phyloP scores from a whole-genome alignment of 2,888 invertebrate genomes.

The Pardosa pseudoannulata region DNA sequence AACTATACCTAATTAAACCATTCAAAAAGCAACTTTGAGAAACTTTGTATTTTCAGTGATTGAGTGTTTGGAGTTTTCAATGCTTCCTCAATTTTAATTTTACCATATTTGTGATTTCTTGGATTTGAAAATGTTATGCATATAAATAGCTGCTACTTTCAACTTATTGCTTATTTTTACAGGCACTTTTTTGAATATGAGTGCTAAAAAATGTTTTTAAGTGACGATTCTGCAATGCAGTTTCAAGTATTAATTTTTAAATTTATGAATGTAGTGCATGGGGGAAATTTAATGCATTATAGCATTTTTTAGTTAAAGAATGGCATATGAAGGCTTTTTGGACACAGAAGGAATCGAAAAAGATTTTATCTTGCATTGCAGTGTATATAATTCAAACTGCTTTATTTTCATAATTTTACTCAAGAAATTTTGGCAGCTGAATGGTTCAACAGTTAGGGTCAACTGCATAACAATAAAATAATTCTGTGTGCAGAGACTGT shows the following conservation, averaged over 20 bases:
- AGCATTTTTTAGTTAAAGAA: too few relatives aligned
- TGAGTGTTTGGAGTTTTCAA: constrained; percentile 27
- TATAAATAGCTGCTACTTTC: neutral
- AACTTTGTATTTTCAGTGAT: constrained; percentile 20
- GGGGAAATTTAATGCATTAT: too few relatives aligned
- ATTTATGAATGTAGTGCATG: too few relatives aligned
- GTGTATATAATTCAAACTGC: neutral
- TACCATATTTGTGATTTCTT: neutral
- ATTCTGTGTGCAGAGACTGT: too few relatives aligned
- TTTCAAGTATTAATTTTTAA: too few relatives aligned
- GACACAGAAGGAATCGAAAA: too few relatives aligned
- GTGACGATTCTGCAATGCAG: neutral
- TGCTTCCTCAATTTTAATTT: constrained; percentile 20
- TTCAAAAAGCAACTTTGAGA: constrained; percentile 75
- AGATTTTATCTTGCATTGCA: neutral
- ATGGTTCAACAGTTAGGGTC: neutral
- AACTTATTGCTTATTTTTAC: neutral
- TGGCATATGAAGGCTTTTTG: too few relatives aligned
- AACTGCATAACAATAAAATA: too few relatives aligned
- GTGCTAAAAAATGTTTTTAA: neutral
- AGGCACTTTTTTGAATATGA: neutral
- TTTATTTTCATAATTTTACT: neutral
- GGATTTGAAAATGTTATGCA: neutral
- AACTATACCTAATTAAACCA: constrained; percentile 95
- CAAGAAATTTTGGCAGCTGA: neutral